A percentile compares a stretch with the other conserved stretches of the same genome.
These are phyloP conservation scores for Callorhinus ursinus DNA, from an alignment of 2,113 vertebrate genomes.

Conservation along the genomic window DNA sequence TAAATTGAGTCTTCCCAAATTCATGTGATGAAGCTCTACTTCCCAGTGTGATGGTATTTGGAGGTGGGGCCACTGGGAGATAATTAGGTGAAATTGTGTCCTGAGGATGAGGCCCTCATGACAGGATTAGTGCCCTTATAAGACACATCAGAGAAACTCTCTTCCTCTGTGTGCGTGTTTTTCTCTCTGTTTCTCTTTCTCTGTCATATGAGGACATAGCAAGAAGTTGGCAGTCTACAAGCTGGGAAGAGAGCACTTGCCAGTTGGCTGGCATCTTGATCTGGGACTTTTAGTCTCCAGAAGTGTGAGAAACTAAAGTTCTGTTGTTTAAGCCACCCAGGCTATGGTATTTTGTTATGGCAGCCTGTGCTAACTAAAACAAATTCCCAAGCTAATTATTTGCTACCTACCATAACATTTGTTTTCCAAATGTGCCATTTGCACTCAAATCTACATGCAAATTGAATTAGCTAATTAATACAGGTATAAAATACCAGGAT, in stretches of 20 bases:
- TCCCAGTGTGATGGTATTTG: neutral
- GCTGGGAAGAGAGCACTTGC: neutral
- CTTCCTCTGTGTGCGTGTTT: neutral
- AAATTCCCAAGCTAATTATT: conserved; percentile 54
- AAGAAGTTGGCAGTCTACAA: neutral
- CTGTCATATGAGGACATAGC: neutral
- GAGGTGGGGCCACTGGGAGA: neutral
- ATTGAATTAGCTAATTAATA: conserved; percentile 75
- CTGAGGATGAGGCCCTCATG: neutral
- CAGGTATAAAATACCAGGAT: conserved; percentile 46
- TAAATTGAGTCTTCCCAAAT: neutral
- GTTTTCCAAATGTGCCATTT: conserved; percentile 66
- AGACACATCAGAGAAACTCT: neutral
- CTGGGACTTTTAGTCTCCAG: neutral
- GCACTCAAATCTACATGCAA: conserved; percentile 67
- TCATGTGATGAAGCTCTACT: neutral
- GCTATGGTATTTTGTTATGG: neutral
- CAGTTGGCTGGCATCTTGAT: neutral
- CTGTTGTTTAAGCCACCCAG: neutral
- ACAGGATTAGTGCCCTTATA: neutral
- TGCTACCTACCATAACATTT: conserved; percentile 51
- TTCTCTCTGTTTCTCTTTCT: neutral
- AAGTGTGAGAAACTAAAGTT: neutral
- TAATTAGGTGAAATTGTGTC: neutral
- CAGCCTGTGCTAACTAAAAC: neutral